Base-by-base conservation (phyloP, 2,113 vertebrate species). In the Myotis lucifugus region DNA sequence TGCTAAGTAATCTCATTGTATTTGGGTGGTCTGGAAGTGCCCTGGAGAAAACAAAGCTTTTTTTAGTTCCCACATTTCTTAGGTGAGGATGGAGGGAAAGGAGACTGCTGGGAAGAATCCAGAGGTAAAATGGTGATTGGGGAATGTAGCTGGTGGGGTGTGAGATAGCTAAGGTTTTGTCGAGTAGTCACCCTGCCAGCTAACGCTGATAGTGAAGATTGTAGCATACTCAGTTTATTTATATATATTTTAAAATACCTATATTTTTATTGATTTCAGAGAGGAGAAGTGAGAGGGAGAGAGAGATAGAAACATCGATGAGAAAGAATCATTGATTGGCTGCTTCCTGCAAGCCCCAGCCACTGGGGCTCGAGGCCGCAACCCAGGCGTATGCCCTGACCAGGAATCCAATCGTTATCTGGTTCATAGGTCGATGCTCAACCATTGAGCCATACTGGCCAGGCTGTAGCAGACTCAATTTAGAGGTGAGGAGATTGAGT, bases 11-110 rank as follows among this genome's bases (percentile, higher is more conserved):
- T 59, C 15, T 11, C 42, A 14, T 7, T 84, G n/a, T 89, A 64
- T 91, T 94, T 56, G 87, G 81, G 73, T 95, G 56, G 69, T 86
- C 21, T 5, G 64, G 79, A 95, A 84, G 54, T 81, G 59, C 83
- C 32, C 66, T 59, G 76, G 69, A 67, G 32, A 64, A 88, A 69
- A 94, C 34, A 90, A 64, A 83, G n/a, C 81, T 70, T 67, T 52
- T 74, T 88, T 88, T 59, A 92, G 74, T 52, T 91, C 5, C 32
- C 40, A 34, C 14, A 1, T 87, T 93, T 93, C 50, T 74, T 91
- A 69, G 88, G 48, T 70, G 74, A 90, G 70, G 29, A n/a, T 83
- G 66, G 15, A 50, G 66, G 74, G 50, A 59, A 77, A 37, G 64
- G 2, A 74, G n/a, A 66, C 8, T 25, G n/a, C 29, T 27, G 72